A percentile compares a stretch with the other conserved stretches of the same genome.
phyloP scores from a whole-genome alignment of 1,140 invertebrate species.

The Bombus consobrinus region DNA sequence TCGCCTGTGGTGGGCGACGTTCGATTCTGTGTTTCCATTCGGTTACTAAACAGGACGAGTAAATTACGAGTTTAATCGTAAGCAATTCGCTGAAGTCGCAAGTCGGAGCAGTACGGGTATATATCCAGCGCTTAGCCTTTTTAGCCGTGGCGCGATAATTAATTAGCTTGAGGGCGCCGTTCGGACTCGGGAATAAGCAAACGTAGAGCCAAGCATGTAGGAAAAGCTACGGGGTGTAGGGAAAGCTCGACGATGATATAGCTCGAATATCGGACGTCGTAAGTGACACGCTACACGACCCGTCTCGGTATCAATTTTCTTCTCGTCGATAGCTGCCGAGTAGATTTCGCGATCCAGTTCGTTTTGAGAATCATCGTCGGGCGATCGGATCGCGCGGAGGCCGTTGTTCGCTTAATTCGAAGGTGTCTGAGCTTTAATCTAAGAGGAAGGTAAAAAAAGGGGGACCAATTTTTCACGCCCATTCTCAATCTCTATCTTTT shows the following conservation, averaged over 20 bases:
- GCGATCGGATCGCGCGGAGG: conserved; percentile 27
- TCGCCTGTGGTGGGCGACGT: not conserved
- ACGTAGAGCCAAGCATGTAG: not conserved
- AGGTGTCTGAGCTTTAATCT: conserved; percentile 52
- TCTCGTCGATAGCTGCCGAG: not conserved
- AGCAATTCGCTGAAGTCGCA: conserved; percentile 72
- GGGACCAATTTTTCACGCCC: conserved; percentile 77
- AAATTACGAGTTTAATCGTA: conserved; percentile 20
- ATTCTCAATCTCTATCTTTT: conserved; percentile 45
- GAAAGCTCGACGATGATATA: not conserved
- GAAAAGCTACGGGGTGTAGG: not conserved
- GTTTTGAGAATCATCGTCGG: conserved; percentile 9
- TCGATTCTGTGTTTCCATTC: conserved; percentile 45
- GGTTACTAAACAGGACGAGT: not conserved
- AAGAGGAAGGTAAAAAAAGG: conserved; percentile 54
- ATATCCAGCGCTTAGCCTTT: conserved; percentile 77
- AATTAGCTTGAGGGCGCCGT: conserved; percentile 71
- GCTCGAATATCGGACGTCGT: not conserved
- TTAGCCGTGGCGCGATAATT: conserved; percentile 72
- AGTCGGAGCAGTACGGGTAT: conserved; percentile 81
- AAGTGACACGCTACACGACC: not conserved
- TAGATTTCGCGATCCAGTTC: conserved; percentile 9
- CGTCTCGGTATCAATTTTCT: not conserved
- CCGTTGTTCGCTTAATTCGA: conserved; percentile 54
- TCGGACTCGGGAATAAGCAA: conserved; percentile 23